phyloP scores from a whole-genome alignment of 1,140 invertebrate genomes.

The Drosophila teissieri region DNA sequence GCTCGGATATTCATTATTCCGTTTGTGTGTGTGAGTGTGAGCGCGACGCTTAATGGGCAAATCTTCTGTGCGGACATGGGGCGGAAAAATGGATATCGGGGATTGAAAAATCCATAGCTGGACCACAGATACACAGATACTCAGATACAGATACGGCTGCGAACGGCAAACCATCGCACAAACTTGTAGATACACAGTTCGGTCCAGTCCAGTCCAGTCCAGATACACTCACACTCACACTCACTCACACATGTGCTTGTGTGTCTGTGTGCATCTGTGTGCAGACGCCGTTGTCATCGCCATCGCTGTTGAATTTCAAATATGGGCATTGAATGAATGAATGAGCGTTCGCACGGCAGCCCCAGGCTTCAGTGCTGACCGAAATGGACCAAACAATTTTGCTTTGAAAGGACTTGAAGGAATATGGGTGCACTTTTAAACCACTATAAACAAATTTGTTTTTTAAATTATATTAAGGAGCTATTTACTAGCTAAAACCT shows the following conservation, averaged over 20 bases:
- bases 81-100: conserved; percentile 81
- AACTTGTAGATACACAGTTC: conserved; percentile 58
- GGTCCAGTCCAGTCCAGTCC: conserved; percentile 8
- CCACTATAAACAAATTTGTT: background rate
- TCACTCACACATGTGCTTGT: conserved; percentile 19
- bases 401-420: background rate
- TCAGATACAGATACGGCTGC: conserved; percentile 61
- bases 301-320: conserved; percentile 78
- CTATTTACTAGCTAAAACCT: no score
- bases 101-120: conserved; percentile 84
- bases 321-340: conserved; percentile 71
- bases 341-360: conserved; percentile 49
- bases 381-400: background rate
- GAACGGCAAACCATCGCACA: conserved; percentile 46
- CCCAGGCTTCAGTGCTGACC: conserved; percentile 4
- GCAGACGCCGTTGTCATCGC: conserved; percentile 67
- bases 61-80: conserved; percentile 80
- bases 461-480: no score
- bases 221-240: conserved; percentile 36
- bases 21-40: conserved; percentile 55
- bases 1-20: conserved; percentile 80
- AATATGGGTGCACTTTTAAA: no score
- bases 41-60: conserved; percentile 77
- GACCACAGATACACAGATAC: conserved; percentile 78
- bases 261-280: conserved; percentile 23